Percentiles rank a stretch among this genome's conserved stretches.
phyloP scores from a whole-genome alignment of 2,113 vertebrate species.

The Gavia stellata region DNA sequence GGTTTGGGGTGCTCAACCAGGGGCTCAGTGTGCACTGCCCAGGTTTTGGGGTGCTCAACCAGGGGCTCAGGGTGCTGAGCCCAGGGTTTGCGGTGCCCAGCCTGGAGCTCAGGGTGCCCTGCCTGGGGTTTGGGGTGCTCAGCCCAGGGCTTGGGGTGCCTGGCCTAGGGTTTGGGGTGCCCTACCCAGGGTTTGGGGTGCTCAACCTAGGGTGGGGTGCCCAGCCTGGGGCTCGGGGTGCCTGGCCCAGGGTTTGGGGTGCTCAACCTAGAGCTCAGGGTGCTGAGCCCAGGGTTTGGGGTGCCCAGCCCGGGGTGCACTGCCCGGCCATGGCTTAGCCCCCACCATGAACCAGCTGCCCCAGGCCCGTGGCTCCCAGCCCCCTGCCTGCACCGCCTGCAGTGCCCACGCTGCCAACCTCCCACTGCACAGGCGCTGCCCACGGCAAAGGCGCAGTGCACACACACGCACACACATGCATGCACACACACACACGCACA shows the following conservation, averaged over 20 bases:
- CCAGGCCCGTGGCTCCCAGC: not conserved
- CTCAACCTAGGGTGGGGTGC: not conserved
- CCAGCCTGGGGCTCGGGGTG: too few relatives aligned
- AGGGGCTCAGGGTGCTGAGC: not conserved
- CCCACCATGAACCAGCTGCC: not conserved
- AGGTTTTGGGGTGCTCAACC: not conserved
- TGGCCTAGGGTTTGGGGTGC: not conserved
- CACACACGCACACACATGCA: too few relatives aligned
- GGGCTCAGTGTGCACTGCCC: too few relatives aligned
- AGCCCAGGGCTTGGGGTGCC: not conserved
- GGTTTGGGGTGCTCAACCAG: not conserved
- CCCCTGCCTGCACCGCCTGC: not conserved
- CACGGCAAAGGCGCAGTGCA: too few relatives aligned
- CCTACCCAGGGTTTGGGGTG: not conserved
- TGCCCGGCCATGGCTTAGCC: not conserved
- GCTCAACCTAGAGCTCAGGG: too few relatives aligned
- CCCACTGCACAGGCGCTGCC: not conserved
- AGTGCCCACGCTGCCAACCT: not conserved
- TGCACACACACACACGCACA: too few relatives aligned
- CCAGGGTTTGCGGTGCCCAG: rapidly evolving
- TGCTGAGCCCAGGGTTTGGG: not conserved
- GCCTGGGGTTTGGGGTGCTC: not conserved
- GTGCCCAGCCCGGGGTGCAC: not conserved
- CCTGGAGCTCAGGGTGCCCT: rapidly evolving
- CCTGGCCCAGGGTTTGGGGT: too few relatives aligned